Percentiles rank a stretch among this genome's conserved stretches.
Conservation (phyloP, 1,140 invertebrate species). For the Eciton burchellii region DNA sequence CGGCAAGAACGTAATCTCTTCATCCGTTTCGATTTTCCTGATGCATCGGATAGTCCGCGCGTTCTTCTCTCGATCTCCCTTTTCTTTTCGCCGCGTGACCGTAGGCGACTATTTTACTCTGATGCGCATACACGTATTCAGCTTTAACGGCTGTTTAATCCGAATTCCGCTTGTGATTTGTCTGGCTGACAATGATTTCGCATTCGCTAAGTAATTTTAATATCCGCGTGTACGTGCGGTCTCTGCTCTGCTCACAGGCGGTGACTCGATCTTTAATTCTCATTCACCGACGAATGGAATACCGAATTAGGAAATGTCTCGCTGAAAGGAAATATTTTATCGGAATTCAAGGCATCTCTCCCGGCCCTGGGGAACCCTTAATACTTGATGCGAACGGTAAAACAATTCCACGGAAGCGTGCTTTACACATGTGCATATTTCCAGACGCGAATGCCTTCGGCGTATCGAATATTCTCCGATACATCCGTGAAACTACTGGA, state of each 20-base stretch:
- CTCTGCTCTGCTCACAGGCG: no score
- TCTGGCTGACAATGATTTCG: no score
- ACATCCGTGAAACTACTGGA: constrained; percentile 30
- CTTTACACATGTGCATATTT: constrained; percentile 23
- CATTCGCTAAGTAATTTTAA: neutral
- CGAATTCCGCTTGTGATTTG: no score
- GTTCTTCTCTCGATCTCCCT: neutral
- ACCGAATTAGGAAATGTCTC: neutral
- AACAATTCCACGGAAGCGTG: constrained; percentile 2
- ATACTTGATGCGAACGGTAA: constrained; percentile 28
- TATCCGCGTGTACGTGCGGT: no score
- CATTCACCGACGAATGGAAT: neutral
- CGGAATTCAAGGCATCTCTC: constrained; percentile 12
- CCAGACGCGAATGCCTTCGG: constrained; percentile 28
- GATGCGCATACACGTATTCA: no score
- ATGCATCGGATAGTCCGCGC: neutral
- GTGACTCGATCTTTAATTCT: neutral
- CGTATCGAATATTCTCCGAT: constrained; percentile 42
- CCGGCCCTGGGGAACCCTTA: neutral
- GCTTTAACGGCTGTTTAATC: no score
- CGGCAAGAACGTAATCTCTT: constrained; percentile 35
- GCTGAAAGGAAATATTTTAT: neutral
- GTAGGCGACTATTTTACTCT: no score
- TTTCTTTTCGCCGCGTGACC: no score
- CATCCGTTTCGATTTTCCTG: constrained; percentile 25